Evolutionary conservation across 2,888 invertebrate species (phyloP), one percentile per base, ranked within the genome.

Genomic region (Caenorhabditis zanzibari): DNA sequence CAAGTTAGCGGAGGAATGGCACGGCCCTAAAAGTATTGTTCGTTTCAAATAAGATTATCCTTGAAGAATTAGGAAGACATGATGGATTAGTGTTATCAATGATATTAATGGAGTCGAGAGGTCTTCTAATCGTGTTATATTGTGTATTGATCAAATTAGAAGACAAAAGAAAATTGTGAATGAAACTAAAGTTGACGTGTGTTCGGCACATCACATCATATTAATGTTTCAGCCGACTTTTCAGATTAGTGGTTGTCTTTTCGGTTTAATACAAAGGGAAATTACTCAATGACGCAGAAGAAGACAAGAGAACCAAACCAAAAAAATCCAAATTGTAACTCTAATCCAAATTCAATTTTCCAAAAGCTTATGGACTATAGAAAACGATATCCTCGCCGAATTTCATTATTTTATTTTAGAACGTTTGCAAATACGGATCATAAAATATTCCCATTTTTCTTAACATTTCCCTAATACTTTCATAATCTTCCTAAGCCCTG

Each of bases 141-240:
- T 58, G 58, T 59, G 71, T 71, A 44, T 58, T 73, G 52, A 73
- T 73, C 73, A 28, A 63, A 73, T 73, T 73, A 73, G 19, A 7
- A 3, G 19, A 35, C n/a, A 22, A 26, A 28, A 52, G 28, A 35
- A 12, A 47, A 66, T 64, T 10, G 49, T 64, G 52, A 66, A 66
- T 66, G 38, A 41, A 72, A 71, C n/a, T 7, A 19, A 22, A 28
- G 41, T 56, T 56, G 58, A 58, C 44, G 58, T 47, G 47, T 19
- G 69, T 69, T 59, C 66, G 16, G 19, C 24, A 72, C 47, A 59
- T 72, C 72, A 72, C 72, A 58, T 72, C 72, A 72, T 44, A 19
- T 72, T 59, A 59, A 59, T 32, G 59, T 58, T 72, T 59, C 32
- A 44, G 58, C 14, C 38, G 19, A 38, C 10, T 35, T 54, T 32